Conservation (phyloP, 1,140 invertebrate species). For the Brachionus plicatilis region DNA sequence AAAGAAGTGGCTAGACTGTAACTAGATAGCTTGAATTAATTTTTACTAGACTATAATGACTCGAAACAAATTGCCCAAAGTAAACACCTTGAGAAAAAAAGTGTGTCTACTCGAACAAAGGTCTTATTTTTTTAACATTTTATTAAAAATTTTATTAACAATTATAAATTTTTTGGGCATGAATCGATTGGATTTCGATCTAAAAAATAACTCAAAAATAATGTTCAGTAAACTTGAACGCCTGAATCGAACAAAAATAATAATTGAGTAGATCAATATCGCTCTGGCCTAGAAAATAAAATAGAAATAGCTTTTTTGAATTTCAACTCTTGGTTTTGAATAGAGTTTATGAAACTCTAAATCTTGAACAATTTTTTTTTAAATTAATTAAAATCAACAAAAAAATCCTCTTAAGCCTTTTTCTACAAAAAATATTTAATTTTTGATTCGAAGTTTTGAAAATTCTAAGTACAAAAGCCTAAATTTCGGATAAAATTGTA, state of each 20-base stretch:
- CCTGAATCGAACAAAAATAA: neutral
- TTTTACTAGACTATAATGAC: slow-evolving; percentile 14
- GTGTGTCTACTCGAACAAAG: slow-evolving; percentile 3
- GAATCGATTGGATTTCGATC: neutral
- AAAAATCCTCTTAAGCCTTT: neutral
- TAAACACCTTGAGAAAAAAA: slow-evolving; percentile 6
- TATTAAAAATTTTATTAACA: neutral
- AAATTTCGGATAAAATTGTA: neutral
- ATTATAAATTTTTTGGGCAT: neutral
- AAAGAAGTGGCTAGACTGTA: slow-evolving; percentile 12
- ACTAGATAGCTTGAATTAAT: neutral
- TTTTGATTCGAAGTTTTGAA: slow-evolving; percentile 6
- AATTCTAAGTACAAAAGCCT: neutral
- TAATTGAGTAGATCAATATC: neutral
- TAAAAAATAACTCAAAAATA: neutral
- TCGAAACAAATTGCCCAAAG: neutral
- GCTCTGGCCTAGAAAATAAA: neutral
- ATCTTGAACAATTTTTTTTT: neutral
- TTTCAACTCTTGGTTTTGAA: neutral
- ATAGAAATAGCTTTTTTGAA: neutral
- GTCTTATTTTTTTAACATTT: slow-evolving; percentile 25
- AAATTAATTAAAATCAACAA: slow-evolving; percentile 6
- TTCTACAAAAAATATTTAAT: slow-evolving; percentile 25
- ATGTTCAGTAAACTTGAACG: slow-evolving; percentile 16
- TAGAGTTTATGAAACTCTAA: neutral